Percentiles rank a stretch among this genome's conserved stretches.
These are phyloP conservation scores for Choreutis nemorana DNA, from an alignment of 2,888 invertebrate species.

Conservation along the genomic window DNA sequence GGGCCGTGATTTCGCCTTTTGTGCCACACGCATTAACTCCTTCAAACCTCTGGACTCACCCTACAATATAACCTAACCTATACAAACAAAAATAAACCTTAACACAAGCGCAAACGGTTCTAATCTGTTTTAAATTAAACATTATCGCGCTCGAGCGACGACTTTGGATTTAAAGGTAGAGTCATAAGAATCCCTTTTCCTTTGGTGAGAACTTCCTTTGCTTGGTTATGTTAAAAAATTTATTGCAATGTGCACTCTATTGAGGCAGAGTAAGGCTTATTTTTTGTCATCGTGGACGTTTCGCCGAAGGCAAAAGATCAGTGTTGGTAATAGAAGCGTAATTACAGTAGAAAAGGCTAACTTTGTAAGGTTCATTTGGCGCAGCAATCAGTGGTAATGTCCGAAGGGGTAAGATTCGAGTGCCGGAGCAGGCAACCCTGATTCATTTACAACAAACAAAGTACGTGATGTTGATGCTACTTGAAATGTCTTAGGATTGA, in stretches of 20 bases:
- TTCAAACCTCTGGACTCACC: slow-evolving; percentile 47
- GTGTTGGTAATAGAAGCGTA: slow-evolving; percentile 57
- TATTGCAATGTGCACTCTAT: too few species aligned
- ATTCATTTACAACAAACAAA: slow-evolving; percentile 44
- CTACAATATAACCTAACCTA: slow-evolving; percentile 18
- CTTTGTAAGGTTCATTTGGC: slow-evolving; percentile 59
- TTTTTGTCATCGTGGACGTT: slow-evolving; percentile 16
- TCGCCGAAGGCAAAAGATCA: slow-evolving; percentile 37
- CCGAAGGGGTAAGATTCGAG: slow-evolving; percentile 37
- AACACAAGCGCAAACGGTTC: slow-evolving; percentile 13
- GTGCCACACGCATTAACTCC: slow-evolving; percentile 64
- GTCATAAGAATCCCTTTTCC: slow-evolving; percentile 46
- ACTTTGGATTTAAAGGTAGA: slow-evolving; percentile 41
- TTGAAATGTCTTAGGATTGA: too few species aligned
- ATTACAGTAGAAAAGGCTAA: slow-evolving; percentile 63
- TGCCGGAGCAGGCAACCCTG: slow-evolving; percentile 26
- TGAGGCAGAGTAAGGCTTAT: slow-evolving; percentile 19
- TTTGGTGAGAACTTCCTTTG: slow-evolving; percentile 23
- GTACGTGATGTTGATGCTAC: too few species aligned
- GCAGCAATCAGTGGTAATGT: slow-evolving; percentile 43
- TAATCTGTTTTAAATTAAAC: slow-evolving; percentile 11
- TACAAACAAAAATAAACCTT: slow-evolving; percentile 25
- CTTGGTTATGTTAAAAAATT: too few species aligned
- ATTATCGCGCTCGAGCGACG: slow-evolving; percentile 19
- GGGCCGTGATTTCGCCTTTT: slow-evolving; percentile 64